Evolutionary conservation across 2,888 invertebrate genomes (phyloP), one percentile per base, ranked within the genome.

Genomic region (Empis stercorea): DNA sequence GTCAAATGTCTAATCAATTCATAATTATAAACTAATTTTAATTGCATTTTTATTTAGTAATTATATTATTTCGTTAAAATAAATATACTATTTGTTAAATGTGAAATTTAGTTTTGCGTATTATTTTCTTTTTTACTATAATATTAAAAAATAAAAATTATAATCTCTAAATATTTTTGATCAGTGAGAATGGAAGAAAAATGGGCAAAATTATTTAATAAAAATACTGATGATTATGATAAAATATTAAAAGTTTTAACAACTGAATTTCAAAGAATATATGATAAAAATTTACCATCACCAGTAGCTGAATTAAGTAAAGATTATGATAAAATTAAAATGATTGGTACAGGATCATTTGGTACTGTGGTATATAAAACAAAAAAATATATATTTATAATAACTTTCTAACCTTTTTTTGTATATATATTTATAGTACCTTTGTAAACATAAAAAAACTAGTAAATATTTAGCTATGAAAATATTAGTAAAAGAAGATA

Each of bases 311-410:
- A 66, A 1, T 47, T 67, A 13, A 62, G 74, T 10, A 86, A 91
- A 58, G 87, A 91, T 60, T 84, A 84, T 59, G 81, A 85, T 45
- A 70, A 81, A 46, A 68, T 85, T 30, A 80, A 80, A 60, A 88
- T 87, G 0, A 70, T 95, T 45, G 94, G 94, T 1, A 82, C 85
- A 0, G 95, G 95, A 7, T 89, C 91, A 1, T 96, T 94, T 65
- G 94, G 95, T 1, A 78, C 85, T 56, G 94, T 95, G 4, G 61
- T 62, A 52, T 65, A 9, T 9, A 27, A 27, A 27, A 27, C 4
- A 27, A 27, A 27, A 27, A 27, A 27, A 7, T 27, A 27, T 7
- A 6, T 27, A 27, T 6, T 27, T 7, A 7, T 6, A 27, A 27
- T 27, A 27, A 27, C 7, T 27, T 27, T 27, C 7, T 27, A n/a